Conservation (phyloP, 2,113 vertebrate species). For the Mormyrus iriodes region DNA sequence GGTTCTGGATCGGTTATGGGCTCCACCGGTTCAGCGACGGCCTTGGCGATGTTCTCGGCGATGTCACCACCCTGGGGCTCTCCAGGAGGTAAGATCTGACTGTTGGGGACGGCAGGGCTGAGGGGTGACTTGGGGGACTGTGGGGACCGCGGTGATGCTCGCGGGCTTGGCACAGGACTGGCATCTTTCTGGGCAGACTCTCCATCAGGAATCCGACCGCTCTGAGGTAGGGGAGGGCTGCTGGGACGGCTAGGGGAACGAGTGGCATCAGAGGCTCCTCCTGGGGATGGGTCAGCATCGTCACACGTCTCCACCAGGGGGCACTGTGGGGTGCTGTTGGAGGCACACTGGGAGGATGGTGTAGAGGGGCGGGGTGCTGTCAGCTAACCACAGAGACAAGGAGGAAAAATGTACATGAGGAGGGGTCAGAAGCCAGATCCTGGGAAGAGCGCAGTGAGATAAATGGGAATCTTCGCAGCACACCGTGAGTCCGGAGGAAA, state of each 20-base stretch:
- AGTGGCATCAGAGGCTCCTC: constrained; percentile 53
- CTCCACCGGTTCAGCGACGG: constrained; percentile 50
- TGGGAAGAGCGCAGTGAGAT: neutral
- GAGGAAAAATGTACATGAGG: neutral
- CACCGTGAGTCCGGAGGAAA: neutral
- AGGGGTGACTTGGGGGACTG: neutral
- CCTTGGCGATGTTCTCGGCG: neutral
- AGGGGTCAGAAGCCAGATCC: neutral
- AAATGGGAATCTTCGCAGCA: neutral
- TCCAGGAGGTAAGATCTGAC: neutral
- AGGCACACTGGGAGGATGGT: constrained; percentile 67
- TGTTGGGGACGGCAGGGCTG: neutral
- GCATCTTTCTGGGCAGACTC: constrained; percentile 44
- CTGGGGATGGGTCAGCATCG: constrained; percentile 48
- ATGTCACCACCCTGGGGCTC: neutral
- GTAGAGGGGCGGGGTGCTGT: constrained; percentile 69
- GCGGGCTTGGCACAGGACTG: constrained; percentile 58
- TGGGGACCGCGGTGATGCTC: constrained; percentile 25
- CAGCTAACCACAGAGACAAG: constrained; percentile 50
- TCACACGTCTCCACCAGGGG: constrained; percentile 57
- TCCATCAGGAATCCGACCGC: constrained; percentile 39
- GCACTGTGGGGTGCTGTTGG: constrained; percentile 66
- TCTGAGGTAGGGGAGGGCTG: constrained; percentile 26
- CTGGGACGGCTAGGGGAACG: constrained; percentile 39
- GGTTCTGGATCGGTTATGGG: constrained; percentile 61